These are phyloP conservation scores for Biston betularia DNA, from an alignment of 2,888 invertebrate species.

Conservation along the genomic window DNA sequence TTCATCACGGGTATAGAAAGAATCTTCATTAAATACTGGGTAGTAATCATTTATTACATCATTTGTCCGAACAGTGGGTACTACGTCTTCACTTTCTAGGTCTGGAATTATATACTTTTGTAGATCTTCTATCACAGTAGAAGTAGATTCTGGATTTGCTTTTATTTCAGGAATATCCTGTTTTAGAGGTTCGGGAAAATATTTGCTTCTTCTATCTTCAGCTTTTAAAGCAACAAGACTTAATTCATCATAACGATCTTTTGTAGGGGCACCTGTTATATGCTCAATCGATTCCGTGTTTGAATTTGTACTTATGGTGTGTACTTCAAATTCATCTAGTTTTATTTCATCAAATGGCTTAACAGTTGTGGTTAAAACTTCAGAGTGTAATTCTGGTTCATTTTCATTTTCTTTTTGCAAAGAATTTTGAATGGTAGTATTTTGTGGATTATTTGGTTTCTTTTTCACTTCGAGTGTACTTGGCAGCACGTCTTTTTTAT, in stretches of 20 bases:
- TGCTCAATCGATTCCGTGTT: slow-evolving; percentile 35
- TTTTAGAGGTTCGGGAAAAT: neutral
- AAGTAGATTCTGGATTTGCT: slow-evolving; percentile 25
- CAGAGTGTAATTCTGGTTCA: slow-evolving; percentile 16
- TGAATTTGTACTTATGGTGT: neutral
- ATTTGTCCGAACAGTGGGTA: slow-evolving; percentile 52
- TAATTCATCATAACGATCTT: slow-evolving; percentile 29
- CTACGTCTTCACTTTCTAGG: slow-evolving; percentile 50
- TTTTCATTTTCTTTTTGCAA: slow-evolving; percentile 35
- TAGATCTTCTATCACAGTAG: slow-evolving; percentile 34
- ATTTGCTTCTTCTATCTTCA: slow-evolving; percentile 20
- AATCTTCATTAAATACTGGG: slow-evolving; percentile 68
- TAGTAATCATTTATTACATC: slow-evolving; percentile 69
- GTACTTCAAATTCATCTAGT: neutral
- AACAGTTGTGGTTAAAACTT: neutral
- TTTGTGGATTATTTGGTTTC: slow-evolving; percentile 38
- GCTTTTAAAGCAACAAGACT: neutral
- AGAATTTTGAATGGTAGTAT: slow-evolving; percentile 31
- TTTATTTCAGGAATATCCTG: slow-evolving; percentile 14
- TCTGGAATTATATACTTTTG: slow-evolving; percentile 42
- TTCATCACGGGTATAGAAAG: slow-evolving; percentile 56
- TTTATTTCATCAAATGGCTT: neutral
- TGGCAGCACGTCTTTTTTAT: slow-evolving; percentile 1
- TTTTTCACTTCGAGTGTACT: slow-evolving; percentile 34
- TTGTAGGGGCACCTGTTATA: slow-evolving; percentile 40